Evolutionary conservation across 2,888 invertebrate genomes (phyloP), one percentile per base, ranked within the genome.

Genomic region (Tetranychus piercei): DNA sequence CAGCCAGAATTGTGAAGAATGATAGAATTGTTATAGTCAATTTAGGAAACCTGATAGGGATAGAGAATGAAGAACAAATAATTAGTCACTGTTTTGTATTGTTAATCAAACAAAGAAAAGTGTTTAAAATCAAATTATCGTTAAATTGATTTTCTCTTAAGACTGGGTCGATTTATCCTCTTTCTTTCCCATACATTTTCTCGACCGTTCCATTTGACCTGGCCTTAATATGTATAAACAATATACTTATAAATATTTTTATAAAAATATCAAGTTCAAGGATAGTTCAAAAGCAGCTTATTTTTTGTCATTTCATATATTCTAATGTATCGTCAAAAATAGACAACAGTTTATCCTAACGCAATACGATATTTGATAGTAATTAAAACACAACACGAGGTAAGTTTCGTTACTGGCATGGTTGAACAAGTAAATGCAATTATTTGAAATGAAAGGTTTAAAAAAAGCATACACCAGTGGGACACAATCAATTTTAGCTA

Each of bases 41-140:
- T 64, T 73, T 73, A 11, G 73, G 73, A 65, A 64, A 73, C 22
- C 73, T 73, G 55, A 11, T 15, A 71, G 45, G 18, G n/a, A 44
- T 11, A 71, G 43, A 44, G 18, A 71, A 44, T 43, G 71, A 44
- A 15, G 11, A 44, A 18, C 11, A n/a, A 71, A 44, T 71, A 15
- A 44, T n/a, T 71, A 15, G 18, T 44, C 15, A 55, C 9, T 55
- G 9, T 15, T 15, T 55, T 55, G 55, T 55, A 55, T 55, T 55
- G 9, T 7, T 15, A 55, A 15, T 55, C 55, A 55, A 15, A 55
- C 1, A 55, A 55, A 15, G 55, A 34, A 34, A 34, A 34, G 9
- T 67, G n/a, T 4, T 67, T 11, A 11, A 11, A 67, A 67, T 22
- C n/a, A 67, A 67, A 23, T 9, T 67, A 9, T 67, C 67, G 9